A percentile compares a stretch with the other conserved stretches of the same genome.
These are phyloP conservation scores for Mesembrinibis cayennensis DNA, from an alignment of 2,113 vertebrate genomes.

Conservation along the genomic window DNA sequence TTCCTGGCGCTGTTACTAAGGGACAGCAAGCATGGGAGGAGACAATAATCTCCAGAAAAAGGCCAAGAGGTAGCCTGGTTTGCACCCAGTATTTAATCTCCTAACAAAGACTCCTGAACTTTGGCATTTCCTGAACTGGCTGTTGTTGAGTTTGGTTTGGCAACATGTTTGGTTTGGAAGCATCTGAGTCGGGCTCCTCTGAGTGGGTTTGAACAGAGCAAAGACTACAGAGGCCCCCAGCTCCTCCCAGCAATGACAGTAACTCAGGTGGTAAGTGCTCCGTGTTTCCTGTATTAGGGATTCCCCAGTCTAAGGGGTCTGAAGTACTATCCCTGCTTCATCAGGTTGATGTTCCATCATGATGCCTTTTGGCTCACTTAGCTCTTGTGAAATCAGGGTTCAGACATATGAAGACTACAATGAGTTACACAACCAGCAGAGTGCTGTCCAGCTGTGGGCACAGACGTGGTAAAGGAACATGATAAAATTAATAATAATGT, in stretches of 20 bases:
- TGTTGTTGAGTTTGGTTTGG: neutral
- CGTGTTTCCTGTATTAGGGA: neutral
- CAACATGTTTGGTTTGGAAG: neutral
- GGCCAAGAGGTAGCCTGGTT: neutral
- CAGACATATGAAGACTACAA: neutral
- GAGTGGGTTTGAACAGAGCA: neutral
- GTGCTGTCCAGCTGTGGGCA: neutral
- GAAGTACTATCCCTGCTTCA: neutral
- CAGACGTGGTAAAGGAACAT: neutral
- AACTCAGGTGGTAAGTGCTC: neutral
- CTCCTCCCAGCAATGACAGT: neutral
- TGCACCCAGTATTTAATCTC: neutral
- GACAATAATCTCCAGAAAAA: neutral
- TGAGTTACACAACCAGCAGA: neutral
- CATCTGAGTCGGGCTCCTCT: neutral
- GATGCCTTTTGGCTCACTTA: neutral
- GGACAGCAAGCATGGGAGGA: neutral
- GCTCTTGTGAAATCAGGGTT: neutral
- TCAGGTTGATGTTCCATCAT: neutral
- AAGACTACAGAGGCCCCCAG: neutral
- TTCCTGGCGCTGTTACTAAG: neutral
- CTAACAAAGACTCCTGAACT: neutral
- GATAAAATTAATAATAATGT: neutral
- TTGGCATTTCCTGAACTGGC: neutral
- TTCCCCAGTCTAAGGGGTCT: neutral